Evolutionary conservation across 2,797 vertebrate species (phyloP).

Genomic region (Tolypeutes matacus): DNA sequence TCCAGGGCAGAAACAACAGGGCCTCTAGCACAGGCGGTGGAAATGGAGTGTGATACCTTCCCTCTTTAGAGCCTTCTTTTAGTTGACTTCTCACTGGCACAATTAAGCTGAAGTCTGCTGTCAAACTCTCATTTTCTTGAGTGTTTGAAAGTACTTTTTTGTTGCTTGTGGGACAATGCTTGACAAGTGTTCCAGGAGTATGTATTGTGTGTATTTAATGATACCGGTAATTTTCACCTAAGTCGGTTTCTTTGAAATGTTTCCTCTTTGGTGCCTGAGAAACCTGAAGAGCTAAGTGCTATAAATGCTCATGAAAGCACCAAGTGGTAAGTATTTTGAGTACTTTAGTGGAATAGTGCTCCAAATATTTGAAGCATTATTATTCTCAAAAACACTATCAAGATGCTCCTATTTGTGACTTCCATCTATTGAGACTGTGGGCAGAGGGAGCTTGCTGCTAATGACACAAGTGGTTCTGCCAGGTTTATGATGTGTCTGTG

Average conservation of each 20-base stretch:
- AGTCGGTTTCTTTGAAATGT: conserved; percentile 40
- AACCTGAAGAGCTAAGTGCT: conserved; percentile 64
- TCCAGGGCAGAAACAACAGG: not conserved
- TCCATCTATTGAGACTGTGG: not conserved
- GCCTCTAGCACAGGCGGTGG: not conserved
- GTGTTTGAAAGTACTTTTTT: conserved; percentile 63
- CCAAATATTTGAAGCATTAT: conserved; percentile 49
- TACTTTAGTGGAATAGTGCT: conserved; percentile 19
- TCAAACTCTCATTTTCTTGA: conserved; percentile 56
- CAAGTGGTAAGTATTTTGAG: conserved; percentile 37
- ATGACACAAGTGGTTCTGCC: not conserved
- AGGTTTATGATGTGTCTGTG: not conserved
- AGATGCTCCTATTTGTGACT: not conserved
- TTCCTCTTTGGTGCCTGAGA: conserved; percentile 50
- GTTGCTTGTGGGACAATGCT: conserved; percentile 30
- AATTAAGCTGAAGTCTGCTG: conserved; percentile 44
- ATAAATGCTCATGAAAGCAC: conserved; percentile 19
- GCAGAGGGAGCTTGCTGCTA: not conserved
- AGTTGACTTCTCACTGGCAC: conserved; percentile 39
- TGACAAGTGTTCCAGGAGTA: conserved; percentile 56
- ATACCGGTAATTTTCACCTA: conserved; percentile 59
- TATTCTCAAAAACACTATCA: conserved; percentile 47
- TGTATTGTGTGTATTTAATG: conserved; percentile 55
- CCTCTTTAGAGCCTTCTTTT: not conserved
- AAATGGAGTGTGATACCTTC: not conserved